These are phyloP conservation scores for Spatulosminthurus flaviceps DNA, from an alignment of 2,888 invertebrate species.

Conservation along the genomic window DNA sequence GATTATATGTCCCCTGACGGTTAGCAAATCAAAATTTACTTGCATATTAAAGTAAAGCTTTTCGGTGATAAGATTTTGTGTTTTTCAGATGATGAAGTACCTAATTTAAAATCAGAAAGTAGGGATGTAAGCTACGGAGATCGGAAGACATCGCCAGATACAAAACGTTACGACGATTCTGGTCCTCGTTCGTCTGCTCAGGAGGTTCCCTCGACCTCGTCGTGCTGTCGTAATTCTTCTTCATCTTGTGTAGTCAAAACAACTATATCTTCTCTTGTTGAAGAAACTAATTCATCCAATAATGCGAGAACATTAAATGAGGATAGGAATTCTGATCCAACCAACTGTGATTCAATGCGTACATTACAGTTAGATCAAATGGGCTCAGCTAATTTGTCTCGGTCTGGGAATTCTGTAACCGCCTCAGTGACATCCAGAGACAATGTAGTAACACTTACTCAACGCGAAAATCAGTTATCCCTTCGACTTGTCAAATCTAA, in stretches of 20 bases:
- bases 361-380: background rate
- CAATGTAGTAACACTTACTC: background rate
- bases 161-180: background rate
- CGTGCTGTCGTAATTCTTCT: background rate
- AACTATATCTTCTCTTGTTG: background rate
- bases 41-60: too few relatives aligned
- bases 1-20: slow-evolving; percentile 4
- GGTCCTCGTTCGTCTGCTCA: background rate
- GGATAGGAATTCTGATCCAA: background rate
- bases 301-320: background rate
- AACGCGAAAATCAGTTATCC: slow-evolving; percentile 46
- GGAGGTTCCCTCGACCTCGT: background rate
- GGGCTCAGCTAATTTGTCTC: background rate
- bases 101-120: slow-evolving; percentile 18
- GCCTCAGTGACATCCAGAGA: background rate
- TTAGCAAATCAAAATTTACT: background rate
- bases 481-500: slow-evolving; percentile 61
- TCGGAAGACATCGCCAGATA: background rate
- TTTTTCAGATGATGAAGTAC: slow-evolving; percentile 20
- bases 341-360: background rate
- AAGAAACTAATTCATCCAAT: background rate
- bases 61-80: background rate
- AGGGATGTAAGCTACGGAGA: background rate
- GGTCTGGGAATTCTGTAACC: background rate
- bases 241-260: background rate